A percentile compares a stretch with the other conserved stretches of the same genome.
Evolutionary conservation across 2,797 vertebrate species (phyloP).

Genomic region (Okamejei kenojei): DNA sequence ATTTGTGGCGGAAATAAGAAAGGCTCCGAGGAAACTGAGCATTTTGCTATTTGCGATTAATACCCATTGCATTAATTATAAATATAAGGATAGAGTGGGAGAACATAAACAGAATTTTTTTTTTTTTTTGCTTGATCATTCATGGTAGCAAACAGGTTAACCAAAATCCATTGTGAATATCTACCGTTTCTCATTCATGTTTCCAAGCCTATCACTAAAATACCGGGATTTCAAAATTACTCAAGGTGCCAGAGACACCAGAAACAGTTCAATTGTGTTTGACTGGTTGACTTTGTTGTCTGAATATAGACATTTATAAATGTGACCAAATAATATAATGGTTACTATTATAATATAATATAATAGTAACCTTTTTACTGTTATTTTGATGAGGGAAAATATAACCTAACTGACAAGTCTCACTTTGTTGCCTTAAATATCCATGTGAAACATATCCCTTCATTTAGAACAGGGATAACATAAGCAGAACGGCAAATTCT

Average conservation of each 20-base stretch:
- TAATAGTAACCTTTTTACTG: background rate
- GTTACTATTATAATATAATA: background rate
- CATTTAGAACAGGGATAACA: background rate
- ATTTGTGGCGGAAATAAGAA: too few species aligned
- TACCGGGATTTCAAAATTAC: background rate
- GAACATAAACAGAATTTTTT: too few species aligned
- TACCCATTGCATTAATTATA: too few species aligned
- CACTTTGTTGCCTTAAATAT: background rate
- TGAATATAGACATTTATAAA: background rate
- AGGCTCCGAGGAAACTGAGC: too few species aligned
- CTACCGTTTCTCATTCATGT: background rate
- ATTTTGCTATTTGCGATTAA: too few species aligned
- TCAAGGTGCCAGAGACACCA: background rate
- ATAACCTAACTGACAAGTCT: background rate
- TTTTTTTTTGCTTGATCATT: too few species aligned
- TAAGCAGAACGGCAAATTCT: background rate
- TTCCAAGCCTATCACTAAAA: background rate
- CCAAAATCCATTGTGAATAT: too few species aligned
- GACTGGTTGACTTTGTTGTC: background rate
- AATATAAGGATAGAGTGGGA: too few species aligned
- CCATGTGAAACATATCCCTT: too few species aligned
- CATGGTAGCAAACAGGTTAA: too few species aligned
- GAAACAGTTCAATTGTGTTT: background rate
- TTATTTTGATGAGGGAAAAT: background rate
- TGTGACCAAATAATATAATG: background rate